phyloP scores from a whole-genome alignment of 2,888 invertebrate species.

The Pseudococcus viburni region DNA sequence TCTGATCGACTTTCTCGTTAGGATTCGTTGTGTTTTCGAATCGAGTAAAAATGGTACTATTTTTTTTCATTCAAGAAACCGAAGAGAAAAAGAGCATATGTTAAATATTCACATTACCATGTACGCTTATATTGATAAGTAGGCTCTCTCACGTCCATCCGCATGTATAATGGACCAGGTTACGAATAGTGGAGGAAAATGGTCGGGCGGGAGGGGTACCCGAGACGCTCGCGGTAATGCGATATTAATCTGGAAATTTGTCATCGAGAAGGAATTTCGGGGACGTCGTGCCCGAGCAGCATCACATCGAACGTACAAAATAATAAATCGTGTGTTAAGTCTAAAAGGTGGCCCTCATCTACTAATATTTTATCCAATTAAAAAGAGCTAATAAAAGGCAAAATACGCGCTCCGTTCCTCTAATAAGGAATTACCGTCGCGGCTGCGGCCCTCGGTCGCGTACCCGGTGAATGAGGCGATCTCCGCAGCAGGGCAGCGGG shows the following conservation, averaged over 20 bases:
- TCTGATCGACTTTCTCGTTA: constrained; percentile 9
- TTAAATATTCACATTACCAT: not conserved
- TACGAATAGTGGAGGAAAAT: not conserved
- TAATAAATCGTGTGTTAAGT: constrained; percentile 66
- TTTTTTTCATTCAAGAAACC: not conserved
- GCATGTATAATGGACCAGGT: constrained; percentile 56
- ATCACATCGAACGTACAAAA: constrained; percentile 57
- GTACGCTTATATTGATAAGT: not conserved
- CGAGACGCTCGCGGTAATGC: constrained; percentile 43
- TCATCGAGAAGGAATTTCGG: constrained; percentile 65
- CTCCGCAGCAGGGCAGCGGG: not conserved
- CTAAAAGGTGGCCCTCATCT: constrained; percentile 66
- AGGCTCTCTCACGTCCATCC: not conserved
- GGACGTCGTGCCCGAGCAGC: constrained; percentile 11
- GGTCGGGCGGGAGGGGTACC: not conserved
- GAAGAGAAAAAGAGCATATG: not conserved
- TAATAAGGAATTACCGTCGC: constrained; percentile 60
- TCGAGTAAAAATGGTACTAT: not conserved
- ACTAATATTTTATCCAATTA: constrained; percentile 66
- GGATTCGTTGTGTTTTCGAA: not conserved
- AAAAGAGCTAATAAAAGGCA: constrained; percentile 66
- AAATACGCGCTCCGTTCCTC: constrained; percentile 60
- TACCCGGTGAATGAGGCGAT: constrained; percentile 40
- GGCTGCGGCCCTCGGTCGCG: constrained; percentile 11
- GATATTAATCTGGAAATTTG: constrained; percentile 66